phyloP scores from a whole-genome alignment of 2,888 invertebrate species.

The Acanthosepion lycidas region DNA sequence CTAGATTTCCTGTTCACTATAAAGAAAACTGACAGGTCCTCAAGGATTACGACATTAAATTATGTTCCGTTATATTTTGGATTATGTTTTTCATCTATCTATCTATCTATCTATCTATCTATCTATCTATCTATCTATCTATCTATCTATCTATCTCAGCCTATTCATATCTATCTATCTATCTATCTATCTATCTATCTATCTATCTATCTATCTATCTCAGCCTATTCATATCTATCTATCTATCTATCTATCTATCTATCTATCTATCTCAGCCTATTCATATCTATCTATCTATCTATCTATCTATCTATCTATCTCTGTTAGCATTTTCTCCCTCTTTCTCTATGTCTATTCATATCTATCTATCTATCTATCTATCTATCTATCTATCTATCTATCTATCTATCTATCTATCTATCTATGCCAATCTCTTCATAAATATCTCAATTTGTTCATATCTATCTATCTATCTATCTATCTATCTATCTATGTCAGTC shows the following conservation, averaged over 20 bases:
- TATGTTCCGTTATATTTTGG: not conserved
- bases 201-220: not conserved
- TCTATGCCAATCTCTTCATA: too few species aligned
- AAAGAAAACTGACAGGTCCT: constrained; percentile 33
- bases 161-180: not conserved
- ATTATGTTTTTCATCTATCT: constrained; percentile 18
- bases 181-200: not conserved
- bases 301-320: not conserved
- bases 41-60: not conserved
- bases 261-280: not conserved
- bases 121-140: constrained; percentile 14
- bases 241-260: constrained; percentile 33
- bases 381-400: too few species aligned
- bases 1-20: not conserved
- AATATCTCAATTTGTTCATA: too few species aligned
- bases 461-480: too few species aligned
- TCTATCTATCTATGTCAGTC: too few species aligned
- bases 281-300: not conserved
- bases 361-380: too few species aligned
- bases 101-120: constrained; percentile 16
- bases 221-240: not conserved
- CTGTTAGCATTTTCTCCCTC: too few species aligned
- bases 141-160: not conserved
- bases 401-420: too few species aligned
- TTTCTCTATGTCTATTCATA: too few species aligned